Evolutionary conservation across 2,113 vertebrate species (phyloP), one percentile per base, ranked within the genome.

Genomic region (Turnix velox): DNA sequence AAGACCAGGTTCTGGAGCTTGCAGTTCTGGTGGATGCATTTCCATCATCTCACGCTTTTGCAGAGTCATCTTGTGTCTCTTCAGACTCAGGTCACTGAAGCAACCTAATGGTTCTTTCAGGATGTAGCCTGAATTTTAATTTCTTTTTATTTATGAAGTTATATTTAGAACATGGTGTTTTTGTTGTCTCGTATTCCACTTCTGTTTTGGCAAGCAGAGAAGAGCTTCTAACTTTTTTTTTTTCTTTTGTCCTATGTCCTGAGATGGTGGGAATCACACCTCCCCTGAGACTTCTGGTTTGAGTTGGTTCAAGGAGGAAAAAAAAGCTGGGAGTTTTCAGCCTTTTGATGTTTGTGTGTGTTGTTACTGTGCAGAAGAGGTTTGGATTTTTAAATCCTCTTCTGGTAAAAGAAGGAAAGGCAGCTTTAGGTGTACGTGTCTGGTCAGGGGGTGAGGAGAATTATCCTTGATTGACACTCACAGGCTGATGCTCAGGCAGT

Each of bases 1-100:
- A 84, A 65, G 58, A 24, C 14, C 37, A 55, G 71, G 65, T 46
- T 72, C 61, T 0, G 1, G 81, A 43, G 81, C 31, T 76, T 28
- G 30, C 63, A 24, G 48, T 2, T 3, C 33, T 37, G 66, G 18
- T 49, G 25, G 65, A 30, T 0, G 1, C 3, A 0, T 51, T 83
- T 79, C 33, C 4, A 4, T 27, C 71, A 66, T 9, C 37, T 54
- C 0, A 0, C 3, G n/a, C 72, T 57, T 66, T 61, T 58, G 54
- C 66, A 28, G 52, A 48, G 45, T 61, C 42, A 7, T 35, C 43
- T 45, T 4, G 1, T 35, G 51, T 28, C 62, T 14, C 0, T 61
- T 25, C 42, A 43, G 35, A n/a, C 39, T 58, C 15, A 3, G 37
- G 28, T 22, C 4, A 1, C 15, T 42, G 16, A 6, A 42, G 7